Evolutionary conservation across 2,113 vertebrate species (phyloP).

Genomic region (Zapornia atra): DNA sequence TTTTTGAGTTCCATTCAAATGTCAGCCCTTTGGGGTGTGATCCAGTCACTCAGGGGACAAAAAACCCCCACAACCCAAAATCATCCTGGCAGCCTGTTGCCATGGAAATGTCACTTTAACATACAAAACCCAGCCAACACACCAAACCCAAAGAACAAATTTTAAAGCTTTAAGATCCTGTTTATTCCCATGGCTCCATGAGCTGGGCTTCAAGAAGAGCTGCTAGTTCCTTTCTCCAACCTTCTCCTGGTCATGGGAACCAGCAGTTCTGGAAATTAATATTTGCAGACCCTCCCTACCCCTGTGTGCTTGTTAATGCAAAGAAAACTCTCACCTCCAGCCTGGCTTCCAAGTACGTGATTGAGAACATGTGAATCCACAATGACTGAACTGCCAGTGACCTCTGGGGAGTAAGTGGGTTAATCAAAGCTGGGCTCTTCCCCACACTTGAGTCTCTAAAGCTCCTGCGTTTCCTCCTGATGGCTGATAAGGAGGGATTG

Average conservation of each 20-base stretch:
- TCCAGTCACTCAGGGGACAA: background rate
- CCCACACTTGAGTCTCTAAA: slow-evolving; percentile 64
- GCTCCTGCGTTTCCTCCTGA: slow-evolving; percentile 74
- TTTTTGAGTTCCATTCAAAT: background rate
- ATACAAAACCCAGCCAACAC: no score
- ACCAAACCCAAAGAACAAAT: background rate
- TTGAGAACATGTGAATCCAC: slow-evolving; percentile 52
- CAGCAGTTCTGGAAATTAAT: background rate
- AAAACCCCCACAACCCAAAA: background rate
- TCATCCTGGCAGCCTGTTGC: background rate
- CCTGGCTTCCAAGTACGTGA: background rate
- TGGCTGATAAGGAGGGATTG: slow-evolving; percentile 75
- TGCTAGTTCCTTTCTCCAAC: background rate
- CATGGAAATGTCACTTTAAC: background rate
- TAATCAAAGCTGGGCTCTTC: slow-evolving; percentile 69
- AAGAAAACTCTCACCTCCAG: background rate
- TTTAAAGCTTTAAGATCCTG: background rate
- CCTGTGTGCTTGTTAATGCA: background rate
- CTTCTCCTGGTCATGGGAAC: background rate
- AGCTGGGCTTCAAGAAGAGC: background rate
- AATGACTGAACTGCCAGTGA: slow-evolving; percentile 68
- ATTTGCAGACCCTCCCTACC: background rate
- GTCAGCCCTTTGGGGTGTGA: background rate
- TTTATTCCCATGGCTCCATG: background rate
- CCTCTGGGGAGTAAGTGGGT: slow-evolving; percentile 47